Conservation (phyloP, 2,113 vertebrate species). For the Mystacornis crossleyi region DNA sequence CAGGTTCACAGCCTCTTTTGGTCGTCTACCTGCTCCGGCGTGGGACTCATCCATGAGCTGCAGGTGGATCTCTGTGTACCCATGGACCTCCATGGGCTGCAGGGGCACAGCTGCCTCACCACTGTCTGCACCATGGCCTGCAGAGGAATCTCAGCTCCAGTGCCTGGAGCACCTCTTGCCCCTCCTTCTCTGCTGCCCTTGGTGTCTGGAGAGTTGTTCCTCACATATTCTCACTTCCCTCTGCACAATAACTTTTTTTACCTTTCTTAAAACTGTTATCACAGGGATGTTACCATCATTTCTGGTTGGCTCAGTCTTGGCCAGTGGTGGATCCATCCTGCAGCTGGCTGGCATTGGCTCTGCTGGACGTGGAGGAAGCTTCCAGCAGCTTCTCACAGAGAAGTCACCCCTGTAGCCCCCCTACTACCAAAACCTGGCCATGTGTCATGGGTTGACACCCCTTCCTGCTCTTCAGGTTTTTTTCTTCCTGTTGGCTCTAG, state of each 20-base stretch:
- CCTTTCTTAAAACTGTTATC: neutral
- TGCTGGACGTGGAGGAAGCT: neutral
- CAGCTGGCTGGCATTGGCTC: neutral
- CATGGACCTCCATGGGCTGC: neutral
- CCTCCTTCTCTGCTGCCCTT: neutral
- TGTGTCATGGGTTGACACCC: too few species aligned
- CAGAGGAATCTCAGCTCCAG: rapidly evolving
- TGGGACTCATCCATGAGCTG: neutral
- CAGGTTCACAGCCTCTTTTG: neutral
- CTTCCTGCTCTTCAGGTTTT: too few species aligned
- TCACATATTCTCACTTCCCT: neutral
- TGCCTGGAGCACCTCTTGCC: neutral
- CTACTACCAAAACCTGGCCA: neutral
- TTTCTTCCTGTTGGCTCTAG: too few species aligned
- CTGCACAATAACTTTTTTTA: neutral
- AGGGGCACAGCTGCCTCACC: neutral
- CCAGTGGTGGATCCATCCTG: neutral
- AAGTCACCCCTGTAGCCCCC: neutral
- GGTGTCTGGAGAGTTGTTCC: neutral
- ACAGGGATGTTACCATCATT: neutral
- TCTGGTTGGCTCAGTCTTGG: neutral
- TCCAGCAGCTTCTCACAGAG: neutral
- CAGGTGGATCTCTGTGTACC: neutral
- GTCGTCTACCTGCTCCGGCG: rapidly evolving
- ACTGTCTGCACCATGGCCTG: rapidly evolving